Conservation (phyloP, 2,888 invertebrate genomes). For the Trimorus sp. region DNA sequence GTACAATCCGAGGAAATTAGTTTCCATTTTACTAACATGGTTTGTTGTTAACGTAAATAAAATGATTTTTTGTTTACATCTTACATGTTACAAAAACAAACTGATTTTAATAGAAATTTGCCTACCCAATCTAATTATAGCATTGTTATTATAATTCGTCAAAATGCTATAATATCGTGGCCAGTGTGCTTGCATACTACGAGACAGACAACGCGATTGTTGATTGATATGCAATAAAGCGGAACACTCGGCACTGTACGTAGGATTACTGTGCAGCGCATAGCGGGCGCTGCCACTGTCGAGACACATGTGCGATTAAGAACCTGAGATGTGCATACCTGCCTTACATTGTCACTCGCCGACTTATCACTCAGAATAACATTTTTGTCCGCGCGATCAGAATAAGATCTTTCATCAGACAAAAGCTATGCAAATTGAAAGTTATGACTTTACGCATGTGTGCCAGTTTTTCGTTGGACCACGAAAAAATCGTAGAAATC, state of each 20-base stretch:
- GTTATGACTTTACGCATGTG: conserved; percentile 21
- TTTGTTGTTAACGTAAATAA: no score
- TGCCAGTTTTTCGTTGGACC: neutral
- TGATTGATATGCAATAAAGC: conserved; percentile 58
- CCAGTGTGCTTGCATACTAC: conserved; percentile 14
- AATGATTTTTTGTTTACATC: no score
- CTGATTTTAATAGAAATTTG: conserved; percentile 51
- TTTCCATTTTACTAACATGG: no score
- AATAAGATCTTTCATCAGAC: conserved; percentile 49
- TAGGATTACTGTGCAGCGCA: conserved; percentile 43
- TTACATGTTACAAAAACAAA: no score
- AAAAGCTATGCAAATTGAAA: conserved; percentile 49
- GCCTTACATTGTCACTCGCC: conserved; percentile 46
- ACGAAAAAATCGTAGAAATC: no score
- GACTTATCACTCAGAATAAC: conserved; percentile 54
- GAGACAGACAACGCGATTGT: conserved; percentile 31
- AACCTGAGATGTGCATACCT: conserved; percentile 33
- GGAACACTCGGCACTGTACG: conserved; percentile 38
- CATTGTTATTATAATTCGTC: conserved; percentile 53
- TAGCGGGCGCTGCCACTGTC: conserved; percentile 30
- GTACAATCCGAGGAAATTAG: no score
- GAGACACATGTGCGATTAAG: conserved; percentile 32
- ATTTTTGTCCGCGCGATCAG: conserved; percentile 35
- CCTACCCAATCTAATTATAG: conserved; percentile 47
- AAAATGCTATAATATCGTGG: conserved; percentile 24